Percentiles rank a stretch among this genome's conserved stretches.
phyloP scores from a whole-genome alignment of 64 coral and sea anemone genomes.

The Montipora foliosa region DNA sequence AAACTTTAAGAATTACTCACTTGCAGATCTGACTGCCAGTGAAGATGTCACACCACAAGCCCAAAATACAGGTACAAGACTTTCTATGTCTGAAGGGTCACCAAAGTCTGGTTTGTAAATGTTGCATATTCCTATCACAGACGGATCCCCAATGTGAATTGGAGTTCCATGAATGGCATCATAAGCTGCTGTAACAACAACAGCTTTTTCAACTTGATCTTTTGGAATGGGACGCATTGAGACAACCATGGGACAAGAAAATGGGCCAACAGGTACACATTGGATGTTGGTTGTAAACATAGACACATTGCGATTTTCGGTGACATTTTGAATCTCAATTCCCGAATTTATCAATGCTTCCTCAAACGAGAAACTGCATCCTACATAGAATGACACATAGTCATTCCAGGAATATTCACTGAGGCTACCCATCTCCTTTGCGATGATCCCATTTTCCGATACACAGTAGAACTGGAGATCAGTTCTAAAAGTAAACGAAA shows the following conservation, averaged over 20 bases:
- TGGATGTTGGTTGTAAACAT: slow-evolving; percentile 72
- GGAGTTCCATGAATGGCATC: slow-evolving; percentile 70
- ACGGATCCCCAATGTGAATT: slow-evolving; percentile 75
- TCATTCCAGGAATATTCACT: slow-evolving; percentile 60
- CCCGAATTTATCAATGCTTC: slow-evolving; percentile 60
- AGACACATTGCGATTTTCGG: slow-evolving; percentile 7
- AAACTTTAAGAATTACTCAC: slow-evolving; percentile 3
- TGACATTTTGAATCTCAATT: slow-evolving; percentile 50
- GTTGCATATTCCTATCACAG: slow-evolving; percentile 66
- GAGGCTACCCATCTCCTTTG: slow-evolving; percentile 27
- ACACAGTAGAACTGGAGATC: slow-evolving; percentile 69
- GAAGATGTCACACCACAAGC: slow-evolving; percentile 44
- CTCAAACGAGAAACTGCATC: slow-evolving; percentile 88
- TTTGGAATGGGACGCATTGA: slow-evolving; percentile 65
- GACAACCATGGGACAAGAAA: slow-evolving; percentile 55
- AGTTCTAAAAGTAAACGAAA: slow-evolving; percentile 47
- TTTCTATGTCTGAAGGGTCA: not conserved
- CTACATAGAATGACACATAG: slow-evolving; percentile 83
- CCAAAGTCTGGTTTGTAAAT: slow-evolving; percentile 1
- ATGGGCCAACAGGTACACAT: slow-evolving; percentile 54
- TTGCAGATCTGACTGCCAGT: slow-evolving; percentile 42
- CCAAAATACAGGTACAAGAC: slow-evolving; percentile 75
- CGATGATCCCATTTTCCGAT: slow-evolving; percentile 20
- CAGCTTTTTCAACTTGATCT: slow-evolving; percentile 52
- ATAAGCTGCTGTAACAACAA: slow-evolving; percentile 33